Conservation (phyloP, 2,888 invertebrate genomes). For the Mycalesis mineus region DNA sequence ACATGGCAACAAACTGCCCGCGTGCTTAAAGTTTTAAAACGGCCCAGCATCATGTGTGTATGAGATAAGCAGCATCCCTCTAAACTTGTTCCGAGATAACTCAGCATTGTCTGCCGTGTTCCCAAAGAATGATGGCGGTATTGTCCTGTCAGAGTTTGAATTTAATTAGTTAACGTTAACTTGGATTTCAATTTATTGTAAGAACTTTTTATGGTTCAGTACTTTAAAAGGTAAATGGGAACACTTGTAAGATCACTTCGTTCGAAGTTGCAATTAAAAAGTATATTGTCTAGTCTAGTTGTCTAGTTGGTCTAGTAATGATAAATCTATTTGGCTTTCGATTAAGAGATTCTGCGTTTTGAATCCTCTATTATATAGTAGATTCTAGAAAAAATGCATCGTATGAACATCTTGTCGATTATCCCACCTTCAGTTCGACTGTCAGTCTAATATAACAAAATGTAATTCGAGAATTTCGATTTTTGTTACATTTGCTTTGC, state of each 20-base stretch:
- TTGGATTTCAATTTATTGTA: constrained; percentile 1
- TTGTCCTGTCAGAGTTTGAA: constrained; percentile 19
- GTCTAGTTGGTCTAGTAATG: no score
- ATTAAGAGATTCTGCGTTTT: no score
- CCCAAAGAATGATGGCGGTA: constrained; percentile 28
- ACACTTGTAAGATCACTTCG: not conserved
- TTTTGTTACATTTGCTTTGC: no score
- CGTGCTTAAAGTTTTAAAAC: not conserved
- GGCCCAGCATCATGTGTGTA: constrained; percentile 71
- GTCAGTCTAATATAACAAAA: no score
- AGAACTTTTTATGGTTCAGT: not conserved
- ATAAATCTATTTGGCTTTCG: no score
- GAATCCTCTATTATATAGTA: no score
- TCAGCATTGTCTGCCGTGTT: constrained; percentile 61
- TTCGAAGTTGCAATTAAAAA: not conserved
- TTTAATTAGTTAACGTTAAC: constrained; percentile 15
- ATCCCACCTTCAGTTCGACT: no score
- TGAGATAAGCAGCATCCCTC: constrained; percentile 75
- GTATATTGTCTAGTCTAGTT: no score
- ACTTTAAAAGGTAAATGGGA: not conserved
- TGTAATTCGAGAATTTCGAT: no score
- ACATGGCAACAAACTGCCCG: not conserved
- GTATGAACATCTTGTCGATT: no score
- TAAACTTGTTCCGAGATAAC: constrained; percentile 73
- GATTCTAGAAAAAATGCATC: no score